Conservation (phyloP, 2,113 vertebrate genomes). For the Chloebia gouldiae region DNA sequence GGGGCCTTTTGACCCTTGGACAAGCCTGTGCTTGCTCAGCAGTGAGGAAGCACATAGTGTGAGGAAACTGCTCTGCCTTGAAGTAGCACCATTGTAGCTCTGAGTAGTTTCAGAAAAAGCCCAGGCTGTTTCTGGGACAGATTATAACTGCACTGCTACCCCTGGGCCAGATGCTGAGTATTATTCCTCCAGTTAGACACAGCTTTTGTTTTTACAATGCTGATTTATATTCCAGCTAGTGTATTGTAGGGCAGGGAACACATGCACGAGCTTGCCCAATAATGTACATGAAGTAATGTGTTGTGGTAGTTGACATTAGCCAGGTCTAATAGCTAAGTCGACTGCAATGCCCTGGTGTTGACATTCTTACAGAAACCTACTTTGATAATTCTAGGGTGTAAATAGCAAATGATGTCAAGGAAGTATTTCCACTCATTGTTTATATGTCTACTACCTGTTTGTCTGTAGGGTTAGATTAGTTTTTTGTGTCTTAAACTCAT, state of each 20-base stretch:
- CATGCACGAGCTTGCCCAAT: background rate
- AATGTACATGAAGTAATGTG: background rate
- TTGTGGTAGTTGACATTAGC: background rate
- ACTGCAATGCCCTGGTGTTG: background rate
- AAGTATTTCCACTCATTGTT: background rate
- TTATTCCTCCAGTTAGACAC: background rate
- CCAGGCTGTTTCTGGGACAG: background rate
- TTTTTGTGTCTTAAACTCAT: background rate
- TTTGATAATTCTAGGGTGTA: background rate
- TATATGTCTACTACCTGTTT: background rate
- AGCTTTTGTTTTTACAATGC: background rate
- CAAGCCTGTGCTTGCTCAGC: background rate
- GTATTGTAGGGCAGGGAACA: background rate
- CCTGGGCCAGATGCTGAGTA: background rate
- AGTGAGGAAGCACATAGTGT: fast-evolving
- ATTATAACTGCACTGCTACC: background rate
- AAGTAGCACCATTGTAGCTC: background rate
- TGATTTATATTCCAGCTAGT: background rate
- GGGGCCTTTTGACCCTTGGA: background rate
- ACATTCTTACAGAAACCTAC: background rate
- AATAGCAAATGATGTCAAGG: background rate
- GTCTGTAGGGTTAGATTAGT: background rate
- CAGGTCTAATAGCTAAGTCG: background rate
- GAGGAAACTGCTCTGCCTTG: background rate
- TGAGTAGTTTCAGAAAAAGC: background rate